A percentile compares a stretch with the other conserved stretches of the same genome.
These are phyloP conservation scores for Rhipidura dahli DNA, from an alignment of 2,113 vertebrate species.

Conservation along the genomic window DNA sequence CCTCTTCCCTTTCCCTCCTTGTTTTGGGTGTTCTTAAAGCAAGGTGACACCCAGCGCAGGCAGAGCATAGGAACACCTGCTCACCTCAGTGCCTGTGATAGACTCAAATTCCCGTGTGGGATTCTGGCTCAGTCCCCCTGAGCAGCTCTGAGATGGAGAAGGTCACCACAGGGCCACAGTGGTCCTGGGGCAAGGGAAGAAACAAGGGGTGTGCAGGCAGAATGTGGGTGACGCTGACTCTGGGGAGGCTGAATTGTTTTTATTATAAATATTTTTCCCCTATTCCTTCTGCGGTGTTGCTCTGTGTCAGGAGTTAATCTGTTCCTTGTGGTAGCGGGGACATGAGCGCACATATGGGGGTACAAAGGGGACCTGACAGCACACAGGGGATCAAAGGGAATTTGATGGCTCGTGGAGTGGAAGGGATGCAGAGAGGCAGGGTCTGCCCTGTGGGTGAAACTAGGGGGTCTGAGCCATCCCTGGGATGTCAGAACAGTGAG, in stretches of 20 bases:
- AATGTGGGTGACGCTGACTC: neutral
- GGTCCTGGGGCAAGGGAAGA: neutral
- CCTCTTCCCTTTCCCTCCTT: neutral
- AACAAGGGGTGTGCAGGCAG: accelerated
- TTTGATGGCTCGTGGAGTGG: accelerated
- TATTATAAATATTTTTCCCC: neutral
- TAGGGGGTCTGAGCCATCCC: neutral
- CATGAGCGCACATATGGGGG: accelerated
- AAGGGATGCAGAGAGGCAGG: neutral
- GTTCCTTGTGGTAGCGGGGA: accelerated
- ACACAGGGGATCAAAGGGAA: accelerated
- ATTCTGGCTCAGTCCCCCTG: neutral
- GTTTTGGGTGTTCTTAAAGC: neutral
- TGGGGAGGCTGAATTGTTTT: neutral
- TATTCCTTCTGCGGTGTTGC: neutral
- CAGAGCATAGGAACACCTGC: neutral
- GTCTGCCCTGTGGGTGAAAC: accelerated
- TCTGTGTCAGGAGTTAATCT: neutral
- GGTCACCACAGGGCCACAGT: accelerated
- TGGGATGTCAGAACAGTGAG: accelerated
- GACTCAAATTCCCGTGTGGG: accelerated
- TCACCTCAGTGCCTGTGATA: accelerated
- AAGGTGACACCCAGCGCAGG: neutral
- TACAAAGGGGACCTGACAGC: neutral
- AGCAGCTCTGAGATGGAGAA: neutral